Evolutionary conservation across 92 coral and sea anemone species (phyloP), one percentile per base, ranked within the genome.

Genomic region (Zoanthus gigantus): DNA sequence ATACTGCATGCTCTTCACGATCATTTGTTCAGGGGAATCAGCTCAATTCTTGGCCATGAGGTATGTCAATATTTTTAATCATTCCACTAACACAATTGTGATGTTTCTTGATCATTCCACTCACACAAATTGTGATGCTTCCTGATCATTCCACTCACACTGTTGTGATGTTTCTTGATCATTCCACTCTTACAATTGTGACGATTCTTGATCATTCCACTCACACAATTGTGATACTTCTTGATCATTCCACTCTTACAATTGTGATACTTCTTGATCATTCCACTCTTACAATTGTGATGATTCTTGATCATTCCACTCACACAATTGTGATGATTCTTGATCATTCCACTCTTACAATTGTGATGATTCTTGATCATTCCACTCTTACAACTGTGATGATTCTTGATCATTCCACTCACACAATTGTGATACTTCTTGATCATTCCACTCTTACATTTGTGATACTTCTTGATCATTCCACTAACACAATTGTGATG

Each of bases 11-110:
- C 91, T 66, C 93, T 97, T 17, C 90, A 97, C 74, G 82, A 46
- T 52, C 96, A 91, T 67, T 91, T 97, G 45, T 96, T 97, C 77
- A 91, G 91, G 71, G 99, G 96, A n/a, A 91, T 97, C 52, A 95
- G 99, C 86, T 93, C 95, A n/a, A 94, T 97, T 80, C 80, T 90
- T 71, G 98, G 98, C 10, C 92, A 95, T 68, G 98, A 97, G 92
- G 99, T 92, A 86, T 71, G 58, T 15, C 17, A 6, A 28, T 58
- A 56, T 57, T 65, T 29, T 54, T 56, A 0, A 6, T 54, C 60
- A 54, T 14, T 58, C n/a, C 42, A 37, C 42, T 37, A 2, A 37
- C 42, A 37, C 4, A 37, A 4, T 37, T 34, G 42, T 34, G 3
- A 37, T 37, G 42, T 2, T 37, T 37, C 42, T 37, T 37, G 42